Conservation (phyloP, 2,113 vertebrate genomes). For the Sinosuthora webbiana region DNA sequence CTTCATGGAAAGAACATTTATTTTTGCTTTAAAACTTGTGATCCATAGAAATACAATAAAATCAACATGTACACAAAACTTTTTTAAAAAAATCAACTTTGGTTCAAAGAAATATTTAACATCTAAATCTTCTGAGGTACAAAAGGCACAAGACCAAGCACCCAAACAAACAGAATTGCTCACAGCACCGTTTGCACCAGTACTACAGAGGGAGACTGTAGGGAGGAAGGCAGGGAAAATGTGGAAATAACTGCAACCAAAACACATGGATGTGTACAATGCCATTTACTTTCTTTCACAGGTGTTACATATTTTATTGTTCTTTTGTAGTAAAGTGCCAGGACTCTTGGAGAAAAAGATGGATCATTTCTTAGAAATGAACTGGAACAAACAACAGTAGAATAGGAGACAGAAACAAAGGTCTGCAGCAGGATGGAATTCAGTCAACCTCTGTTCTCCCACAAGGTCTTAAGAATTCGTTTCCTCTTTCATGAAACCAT, state of each 20-base stretch:
- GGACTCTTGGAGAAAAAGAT: constrained; percentile 21
- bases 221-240: neutral
- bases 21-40: constrained; percentile 63
- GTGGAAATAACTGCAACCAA: neutral
- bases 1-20: constrained; percentile 67
- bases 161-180: neutral
- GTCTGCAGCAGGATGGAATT: constrained; percentile 33
- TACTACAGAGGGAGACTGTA: neutral
- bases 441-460: constrained; percentile 92
- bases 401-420: neutral
- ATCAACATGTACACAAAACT: constrained; percentile 67
- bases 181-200: neutral
- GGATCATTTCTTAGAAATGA: constrained; percentile 72
- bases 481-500: constrained; percentile 97
- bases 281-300: constrained; percentile 21
- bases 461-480: constrained; percentile 94
- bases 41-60: constrained; percentile 71
- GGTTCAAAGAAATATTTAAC: constrained; percentile 71
- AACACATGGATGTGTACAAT: neutral
- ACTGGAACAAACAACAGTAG: constrained; percentile 22
- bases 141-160: constrained; percentile 46
- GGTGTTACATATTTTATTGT: neutral
- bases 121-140: constrained; percentile 65
- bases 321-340: constrained; percentile 44
- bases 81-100: constrained; percentile 34